phyloP scores from a whole-genome alignment of 1,140 invertebrate genomes.

The Formica selysi region DNA sequence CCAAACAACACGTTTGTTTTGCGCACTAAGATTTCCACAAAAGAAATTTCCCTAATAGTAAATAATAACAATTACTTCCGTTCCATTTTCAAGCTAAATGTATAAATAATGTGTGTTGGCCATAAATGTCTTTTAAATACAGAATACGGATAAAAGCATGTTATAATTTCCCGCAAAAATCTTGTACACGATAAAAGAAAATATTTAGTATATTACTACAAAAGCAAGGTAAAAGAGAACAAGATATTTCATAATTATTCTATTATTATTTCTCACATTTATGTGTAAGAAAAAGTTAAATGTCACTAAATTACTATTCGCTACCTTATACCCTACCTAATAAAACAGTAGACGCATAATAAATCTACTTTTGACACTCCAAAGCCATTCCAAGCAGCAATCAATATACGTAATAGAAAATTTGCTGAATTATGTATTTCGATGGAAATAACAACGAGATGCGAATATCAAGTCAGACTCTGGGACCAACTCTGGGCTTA shows the following conservation, averaged over 20 bases:
- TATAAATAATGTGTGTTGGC: neutral
- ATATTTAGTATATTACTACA: neutral
- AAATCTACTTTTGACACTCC: neutral
- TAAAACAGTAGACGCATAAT: neutral
- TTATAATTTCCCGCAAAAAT: conserved; percentile 13
- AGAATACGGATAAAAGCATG: neutral
- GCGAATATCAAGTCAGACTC: too few relatives aligned
- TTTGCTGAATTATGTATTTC: too few relatives aligned
- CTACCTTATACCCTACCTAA: neutral
- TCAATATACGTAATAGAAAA: too few relatives aligned
- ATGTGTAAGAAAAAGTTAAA: neutral
- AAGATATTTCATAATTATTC: neutral
- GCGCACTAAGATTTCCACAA: conserved; percentile 21
- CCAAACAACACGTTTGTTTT: conserved; percentile 26
- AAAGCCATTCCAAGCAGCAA: neutral
- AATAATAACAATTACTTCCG: conserved; percentile 28
- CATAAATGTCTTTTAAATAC: neutral
- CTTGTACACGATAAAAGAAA: neutral
- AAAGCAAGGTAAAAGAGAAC: neutral
- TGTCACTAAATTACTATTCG: neutral
- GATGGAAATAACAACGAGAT: too few relatives aligned
- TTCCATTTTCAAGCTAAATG: conserved; percentile 2
- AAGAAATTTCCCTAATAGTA: neutral
- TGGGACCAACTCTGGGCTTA: too few relatives aligned
- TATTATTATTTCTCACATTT: neutral